phyloP scores from a whole-genome alignment of 2,888 invertebrate species.

The Arctia plantaginis region DNA sequence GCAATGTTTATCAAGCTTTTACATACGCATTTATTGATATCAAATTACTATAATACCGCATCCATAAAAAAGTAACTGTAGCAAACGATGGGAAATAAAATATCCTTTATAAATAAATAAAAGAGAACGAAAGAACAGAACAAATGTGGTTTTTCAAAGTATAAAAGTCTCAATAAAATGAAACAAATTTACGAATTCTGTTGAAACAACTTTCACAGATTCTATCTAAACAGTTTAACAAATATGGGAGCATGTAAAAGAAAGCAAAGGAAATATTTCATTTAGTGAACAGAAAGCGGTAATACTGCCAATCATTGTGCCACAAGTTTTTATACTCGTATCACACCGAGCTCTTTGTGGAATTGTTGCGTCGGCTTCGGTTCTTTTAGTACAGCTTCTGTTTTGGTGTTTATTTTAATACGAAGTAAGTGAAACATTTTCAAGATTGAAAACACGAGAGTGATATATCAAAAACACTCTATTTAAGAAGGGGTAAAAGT shows the following conservation, averaged over 20 bases:
- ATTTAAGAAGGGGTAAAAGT: background rate
- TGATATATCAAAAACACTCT: background rate
- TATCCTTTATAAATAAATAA: background rate
- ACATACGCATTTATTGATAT: no score
- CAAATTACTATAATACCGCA: background rate
- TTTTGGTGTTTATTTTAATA: slow-evolving; percentile 11
- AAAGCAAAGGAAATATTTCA: slow-evolving; percentile 18
- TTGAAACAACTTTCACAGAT: background rate
- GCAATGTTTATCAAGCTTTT: no score
- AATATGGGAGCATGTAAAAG: slow-evolving; percentile 2
- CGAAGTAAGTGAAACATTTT: background rate
- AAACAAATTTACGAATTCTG: background rate
- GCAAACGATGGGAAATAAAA: background rate
- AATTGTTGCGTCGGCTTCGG: slow-evolving; percentile 11
- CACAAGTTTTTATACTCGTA: slow-evolving; percentile 19
- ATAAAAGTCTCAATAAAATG: background rate
- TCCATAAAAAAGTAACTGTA: background rate
- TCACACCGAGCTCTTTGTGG: slow-evolving; percentile 9
- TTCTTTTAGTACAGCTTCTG: slow-evolving; percentile 4
- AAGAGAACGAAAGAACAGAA: background rate
- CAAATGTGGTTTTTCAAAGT: background rate
- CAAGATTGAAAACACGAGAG: background rate
- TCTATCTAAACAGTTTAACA: slow-evolving; percentile 10
- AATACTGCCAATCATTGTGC: slow-evolving; percentile 26
- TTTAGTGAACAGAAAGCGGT: slow-evolving; percentile 7